Evolutionary conservation across 2,888 invertebrate species (phyloP), one percentile per base, ranked within the genome.

Genomic region (Perizoma affinitatum): DNA sequence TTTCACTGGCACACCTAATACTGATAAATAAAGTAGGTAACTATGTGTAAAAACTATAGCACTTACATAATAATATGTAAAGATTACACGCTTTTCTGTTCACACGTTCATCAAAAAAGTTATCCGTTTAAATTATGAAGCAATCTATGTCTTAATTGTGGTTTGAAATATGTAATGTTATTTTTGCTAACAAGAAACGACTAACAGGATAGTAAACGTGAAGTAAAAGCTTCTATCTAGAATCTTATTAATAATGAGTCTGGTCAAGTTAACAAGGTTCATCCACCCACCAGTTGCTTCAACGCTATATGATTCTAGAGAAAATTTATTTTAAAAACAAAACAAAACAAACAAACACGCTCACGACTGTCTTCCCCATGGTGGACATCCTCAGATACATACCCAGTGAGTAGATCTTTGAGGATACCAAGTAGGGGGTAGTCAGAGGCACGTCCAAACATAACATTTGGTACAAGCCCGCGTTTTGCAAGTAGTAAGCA

Each of bases 1-100:
- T 88, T 90, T 90, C 90, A 90, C 89, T 73, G 58, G 42, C 61
- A 66, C 58, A 53, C 54, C 53, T 54, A 41, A 57, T 52, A 48
- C 63, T 52, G 11, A 58, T 51, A 54, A 43, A 60, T 22, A 56
- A 54, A 46, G 52, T 45, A 55, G 66, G 44, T 58, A n/a, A n/a
- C n/a, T 54, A 49, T 44, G 46, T 54, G 54, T 59, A 58, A 63
- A 65, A 62, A 59, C 41, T 50, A 49, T 49, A 49, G 57, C 57
- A 58, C 58, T 63, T 64, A 65, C 58, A 56, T 66, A 67, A 67
- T 66, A 67, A 66, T 58, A 61, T 58, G 53, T 61, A 58, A 64
- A 65, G 58, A 67, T 66, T 63, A 57, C 61, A 63, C 11, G 40
- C 47, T 56, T 66, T 67, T 59, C 68, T 44, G 47, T 72, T 79